phyloP scores from a whole-genome alignment of 2,888 invertebrate species.

The Chelonus formosanus region DNA sequence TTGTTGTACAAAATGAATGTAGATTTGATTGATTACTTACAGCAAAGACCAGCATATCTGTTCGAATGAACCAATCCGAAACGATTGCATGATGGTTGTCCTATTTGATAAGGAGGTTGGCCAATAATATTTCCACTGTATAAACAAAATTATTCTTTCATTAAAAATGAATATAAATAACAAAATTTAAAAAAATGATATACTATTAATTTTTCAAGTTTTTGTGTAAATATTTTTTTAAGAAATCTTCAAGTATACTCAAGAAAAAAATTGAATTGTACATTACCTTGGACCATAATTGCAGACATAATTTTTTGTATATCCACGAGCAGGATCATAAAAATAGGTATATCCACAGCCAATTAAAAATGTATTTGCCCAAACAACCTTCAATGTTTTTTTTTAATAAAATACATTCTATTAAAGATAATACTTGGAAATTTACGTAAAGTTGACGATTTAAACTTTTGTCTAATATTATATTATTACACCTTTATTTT shows the following conservation, averaged over 20 bases:
- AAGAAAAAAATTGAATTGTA: neutral
- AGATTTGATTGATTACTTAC: slow-evolving; percentile 66
- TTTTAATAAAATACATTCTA: slow-evolving; percentile 8
- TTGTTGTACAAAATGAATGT: too few species aligned
- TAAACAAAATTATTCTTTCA: slow-evolving; percentile 23
- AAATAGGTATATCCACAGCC: slow-evolving; percentile 90
- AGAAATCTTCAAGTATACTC: neutral
- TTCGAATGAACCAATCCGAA: slow-evolving; percentile 77
- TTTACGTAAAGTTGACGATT: too few species aligned
- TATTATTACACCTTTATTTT: too few species aligned
- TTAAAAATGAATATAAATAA: neutral
- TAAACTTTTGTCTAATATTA: too few species aligned
- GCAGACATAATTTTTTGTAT: slow-evolving; percentile 85
- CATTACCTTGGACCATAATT: slow-evolving; percentile 84
- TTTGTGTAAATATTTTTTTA: slow-evolving; percentile 4
- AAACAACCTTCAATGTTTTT: slow-evolving; percentile 75
- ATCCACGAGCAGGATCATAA: slow-evolving; percentile 76
- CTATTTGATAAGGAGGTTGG: slow-evolving; percentile 78
- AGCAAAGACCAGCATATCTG: slow-evolving; percentile 80
- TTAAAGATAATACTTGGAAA: neutral
- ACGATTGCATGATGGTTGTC: slow-evolving; percentile 76
- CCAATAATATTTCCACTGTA: slow-evolving; percentile 80
- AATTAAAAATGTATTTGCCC: slow-evolving; percentile 85
- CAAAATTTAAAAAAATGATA: slow-evolving; percentile 8
- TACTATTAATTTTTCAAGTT: slow-evolving; percentile 19